These are phyloP conservation scores for Dreissena polymorpha DNA, from an alignment of 1,140 invertebrate species.

Conservation along the genomic window DNA sequence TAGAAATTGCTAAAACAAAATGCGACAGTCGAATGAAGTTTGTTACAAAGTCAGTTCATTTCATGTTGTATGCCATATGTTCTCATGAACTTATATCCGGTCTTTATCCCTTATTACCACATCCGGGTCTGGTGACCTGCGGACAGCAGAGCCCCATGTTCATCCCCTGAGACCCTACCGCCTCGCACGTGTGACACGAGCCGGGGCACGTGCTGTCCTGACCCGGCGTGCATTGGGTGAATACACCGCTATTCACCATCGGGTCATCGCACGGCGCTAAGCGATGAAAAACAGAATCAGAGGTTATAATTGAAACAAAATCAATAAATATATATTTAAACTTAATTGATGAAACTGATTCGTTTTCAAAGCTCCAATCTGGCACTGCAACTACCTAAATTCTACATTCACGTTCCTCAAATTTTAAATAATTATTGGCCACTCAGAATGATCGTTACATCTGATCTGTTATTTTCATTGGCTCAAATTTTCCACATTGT, in stretches of 20 bases:
- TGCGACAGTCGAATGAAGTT: neutral
- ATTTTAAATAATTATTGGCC: too few relatives aligned
- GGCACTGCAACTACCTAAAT: too few relatives aligned
- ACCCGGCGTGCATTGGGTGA: conserved; percentile 8
- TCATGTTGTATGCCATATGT: too few relatives aligned
- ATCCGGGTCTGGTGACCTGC: conserved; percentile 1
- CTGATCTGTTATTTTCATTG: too few relatives aligned
- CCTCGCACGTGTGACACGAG: conserved; percentile 11
- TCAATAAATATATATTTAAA: too few relatives aligned
- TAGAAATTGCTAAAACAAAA: neutral
- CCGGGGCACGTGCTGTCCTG: conserved; percentile 13
- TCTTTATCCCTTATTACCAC: conserved; percentile 16
- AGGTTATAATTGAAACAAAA: too few relatives aligned
- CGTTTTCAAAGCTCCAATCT: too few relatives aligned
- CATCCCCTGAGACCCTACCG: neutral
- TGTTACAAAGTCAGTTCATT: neutral
- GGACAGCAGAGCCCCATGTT: conserved; percentile 32
- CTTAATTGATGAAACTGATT: too few relatives aligned
- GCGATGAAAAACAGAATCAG: neutral
- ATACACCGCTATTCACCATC: neutral
- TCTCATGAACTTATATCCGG: neutral
- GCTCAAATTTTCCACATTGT: too few relatives aligned
- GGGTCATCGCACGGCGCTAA: conserved; percentile 44
- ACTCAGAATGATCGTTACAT: too few relatives aligned
- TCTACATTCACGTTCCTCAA: too few relatives aligned